A percentile compares a stretch with the other conserved stretches of the same genome.
phyloP scores from a whole-genome alignment of 2,888 invertebrate genomes.

The Drosophila paranaensis region DNA sequence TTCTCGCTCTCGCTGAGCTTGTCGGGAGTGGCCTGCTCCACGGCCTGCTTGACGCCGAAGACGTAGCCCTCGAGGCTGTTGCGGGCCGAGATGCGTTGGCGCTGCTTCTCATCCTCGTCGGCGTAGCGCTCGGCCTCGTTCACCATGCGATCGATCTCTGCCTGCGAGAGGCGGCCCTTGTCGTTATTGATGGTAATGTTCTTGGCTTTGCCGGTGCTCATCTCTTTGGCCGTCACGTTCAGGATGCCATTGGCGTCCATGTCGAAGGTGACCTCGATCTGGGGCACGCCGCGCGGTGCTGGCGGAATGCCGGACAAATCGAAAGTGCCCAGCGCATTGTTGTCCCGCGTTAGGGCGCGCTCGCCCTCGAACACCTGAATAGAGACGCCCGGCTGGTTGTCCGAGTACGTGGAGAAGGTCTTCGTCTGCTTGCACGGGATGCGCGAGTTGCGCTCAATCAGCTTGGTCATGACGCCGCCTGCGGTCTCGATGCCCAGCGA shows the following conservation, averaged over 20 bases:
- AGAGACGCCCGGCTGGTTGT: slow-evolving; percentile 40
- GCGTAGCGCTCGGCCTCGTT: slow-evolving; percentile 90
- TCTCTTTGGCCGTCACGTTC: slow-evolving; percentile 92
- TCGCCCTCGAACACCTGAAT: slow-evolving; percentile 41
- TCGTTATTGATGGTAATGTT: slow-evolving; percentile 93
- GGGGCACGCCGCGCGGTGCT: slow-evolving; percentile 94
- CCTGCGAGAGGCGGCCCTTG: slow-evolving; percentile 91
- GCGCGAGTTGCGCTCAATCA: slow-evolving; percentile 37
- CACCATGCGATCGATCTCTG: slow-evolving; percentile 92
- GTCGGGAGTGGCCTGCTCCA: slow-evolving; percentile 23
- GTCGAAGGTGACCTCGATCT: slow-evolving; percentile 92
- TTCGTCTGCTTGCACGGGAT: slow-evolving; percentile 40
- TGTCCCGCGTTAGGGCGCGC: slow-evolving; percentile 35
- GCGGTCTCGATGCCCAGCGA: slow-evolving; percentile 39
- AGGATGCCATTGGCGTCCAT: slow-evolving; percentile 97
- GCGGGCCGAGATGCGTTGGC: slow-evolving; percentile 36
- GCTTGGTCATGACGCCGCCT: slow-evolving; percentile 39
- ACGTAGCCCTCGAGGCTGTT: slow-evolving; percentile 36
- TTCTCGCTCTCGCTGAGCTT: slow-evolving; percentile 88
- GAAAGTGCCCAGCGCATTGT: slow-evolving; percentile 37
- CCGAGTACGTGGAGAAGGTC: slow-evolving; percentile 38
- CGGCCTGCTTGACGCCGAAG: slow-evolving; percentile 36
- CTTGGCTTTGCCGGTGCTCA: slow-evolving; percentile 88
- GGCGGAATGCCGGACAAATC: slow-evolving; percentile 88
- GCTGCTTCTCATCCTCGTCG: slow-evolving; percentile 70